Conservation (phyloP, 1,140 invertebrate species). For the Nomia melanderi region DNA sequence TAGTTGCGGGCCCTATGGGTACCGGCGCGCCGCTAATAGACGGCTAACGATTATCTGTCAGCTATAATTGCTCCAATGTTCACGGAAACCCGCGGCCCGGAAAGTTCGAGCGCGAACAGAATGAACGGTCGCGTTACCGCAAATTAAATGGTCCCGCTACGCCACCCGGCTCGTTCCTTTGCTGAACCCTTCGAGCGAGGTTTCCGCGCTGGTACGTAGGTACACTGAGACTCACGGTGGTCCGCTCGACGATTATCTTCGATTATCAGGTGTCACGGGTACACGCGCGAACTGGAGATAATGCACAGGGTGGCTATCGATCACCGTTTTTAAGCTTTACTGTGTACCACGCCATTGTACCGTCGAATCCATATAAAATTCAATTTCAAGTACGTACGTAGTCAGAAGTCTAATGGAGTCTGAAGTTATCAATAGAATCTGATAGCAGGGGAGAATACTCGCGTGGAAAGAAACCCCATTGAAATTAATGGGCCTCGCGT, state of each 20-base stretch:
- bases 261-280: constrained; percentile 38
- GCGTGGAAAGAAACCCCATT: too few relatives aligned
- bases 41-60: constrained; percentile 57
- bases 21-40: constrained; percentile 44
- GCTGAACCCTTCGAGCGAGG: neutral
- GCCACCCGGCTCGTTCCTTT: neutral
- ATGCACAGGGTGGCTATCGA: constrained; percentile 13
- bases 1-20: constrained; percentile 11
- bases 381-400: too few relatives aligned
- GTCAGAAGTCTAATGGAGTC: too few relatives aligned
- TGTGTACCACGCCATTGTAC: too few relatives aligned
- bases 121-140: constrained; percentile 34
- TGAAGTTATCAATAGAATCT: too few relatives aligned
- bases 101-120: constrained; percentile 4
- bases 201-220: neutral
- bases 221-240: constrained; percentile 38
- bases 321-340: neutral
- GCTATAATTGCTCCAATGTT: constrained; percentile 53
- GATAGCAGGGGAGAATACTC: too few relatives aligned
- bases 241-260: constrained; percentile 30
- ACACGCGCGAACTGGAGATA: constrained; percentile 16
- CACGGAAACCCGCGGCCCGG: constrained; percentile 33
- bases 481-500: too few relatives aligned
- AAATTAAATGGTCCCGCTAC: constrained; percentile 48
- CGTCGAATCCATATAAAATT: too few relatives aligned